These are phyloP conservation scores for Lepetodrilus schrolli DNA, from an alignment of 2,888 invertebrate genomes.

Conservation along the genomic window DNA sequence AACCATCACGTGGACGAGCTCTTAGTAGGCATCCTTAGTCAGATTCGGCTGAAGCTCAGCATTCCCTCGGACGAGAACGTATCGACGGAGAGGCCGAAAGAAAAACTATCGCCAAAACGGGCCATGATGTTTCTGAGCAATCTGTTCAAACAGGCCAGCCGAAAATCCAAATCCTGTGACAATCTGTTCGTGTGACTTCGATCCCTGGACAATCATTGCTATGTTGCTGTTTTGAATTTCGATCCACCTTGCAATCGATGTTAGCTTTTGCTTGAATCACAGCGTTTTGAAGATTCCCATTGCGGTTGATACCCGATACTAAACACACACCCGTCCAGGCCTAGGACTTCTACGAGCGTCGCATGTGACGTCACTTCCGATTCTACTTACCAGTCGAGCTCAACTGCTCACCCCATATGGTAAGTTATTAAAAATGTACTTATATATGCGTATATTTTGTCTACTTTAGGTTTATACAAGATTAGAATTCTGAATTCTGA, in stretches of 20 bases:
- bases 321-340: too few relatives aligned
- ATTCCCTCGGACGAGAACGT: constrained; percentile 29
- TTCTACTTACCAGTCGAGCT: too few relatives aligned
- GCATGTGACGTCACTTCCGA: too few relatives aligned
- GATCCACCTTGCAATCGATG: background rate
- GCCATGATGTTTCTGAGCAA: constrained; percentile 32
- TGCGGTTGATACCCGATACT: constrained; percentile 10
- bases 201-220: background rate
- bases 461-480: too few relatives aligned
- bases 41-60: constrained; percentile 84
- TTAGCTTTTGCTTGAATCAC: background rate
- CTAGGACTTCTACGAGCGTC: too few relatives aligned
- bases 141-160: constrained; percentile 35
- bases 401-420: too few relatives aligned
- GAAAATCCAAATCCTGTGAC: constrained; percentile 36
- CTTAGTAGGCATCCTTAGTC: constrained; percentile 91
- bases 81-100: constrained; percentile 25
- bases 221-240: background rate
- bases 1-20: constrained; percentile 97
- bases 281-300: background rate
- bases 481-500: too few relatives aligned
- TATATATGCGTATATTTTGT: too few relatives aligned
- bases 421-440: too few relatives aligned
- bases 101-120: constrained; percentile 27
- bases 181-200: constrained; percentile 30